Evolutionary conservation across 1,140 invertebrate species (phyloP), one percentile per base, ranked within the genome.

Genomic region (Drosophila tani): DNA sequence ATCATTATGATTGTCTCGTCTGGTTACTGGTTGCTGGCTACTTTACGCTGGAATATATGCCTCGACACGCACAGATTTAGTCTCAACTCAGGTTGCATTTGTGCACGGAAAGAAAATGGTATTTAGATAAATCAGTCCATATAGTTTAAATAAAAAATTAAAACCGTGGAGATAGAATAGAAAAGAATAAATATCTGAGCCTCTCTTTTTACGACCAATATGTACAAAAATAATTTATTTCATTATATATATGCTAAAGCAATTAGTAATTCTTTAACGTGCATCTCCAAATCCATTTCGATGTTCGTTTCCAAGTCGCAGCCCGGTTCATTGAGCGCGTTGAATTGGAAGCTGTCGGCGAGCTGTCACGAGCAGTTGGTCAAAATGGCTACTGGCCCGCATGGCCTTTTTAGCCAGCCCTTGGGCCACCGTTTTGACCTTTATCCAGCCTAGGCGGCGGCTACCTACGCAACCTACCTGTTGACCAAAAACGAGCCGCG

Each of bases 311-410:
- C 53, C 50, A 35, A 35, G 53, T 40, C 24, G 63, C 40, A 6
- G 29, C 43, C 57, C 43, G 32, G 41, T 67, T 51, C 74, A 74
- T 79, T 76, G 74, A 75, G 68, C 83, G 84, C 80, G 79, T 86
- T 87, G 83, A 87, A 71, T 74, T 83, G 84, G 68, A 83, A 83
- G 80, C 77, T 87, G 83, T 87, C 83, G 82, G 81, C 77, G 71
- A 71, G 77, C 77, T 81, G 85, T 87, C 84, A 81, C 74, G 67
- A 55, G 55, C 76, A 87, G 47, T 47, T 70, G 67, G 21, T 68
- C 64, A 56, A 43, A 57, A 63, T 73, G 67, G 35, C 65, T 49
- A 29, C 19, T 50, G 53, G 50, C 53, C 56, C 60, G 56, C 64
- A 64, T 70, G 67, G 24, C 49, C 67, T 58, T 43, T 38, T 73